Conservation (phyloP, 2,113 vertebrate species). For the Cololabis saira region DNA sequence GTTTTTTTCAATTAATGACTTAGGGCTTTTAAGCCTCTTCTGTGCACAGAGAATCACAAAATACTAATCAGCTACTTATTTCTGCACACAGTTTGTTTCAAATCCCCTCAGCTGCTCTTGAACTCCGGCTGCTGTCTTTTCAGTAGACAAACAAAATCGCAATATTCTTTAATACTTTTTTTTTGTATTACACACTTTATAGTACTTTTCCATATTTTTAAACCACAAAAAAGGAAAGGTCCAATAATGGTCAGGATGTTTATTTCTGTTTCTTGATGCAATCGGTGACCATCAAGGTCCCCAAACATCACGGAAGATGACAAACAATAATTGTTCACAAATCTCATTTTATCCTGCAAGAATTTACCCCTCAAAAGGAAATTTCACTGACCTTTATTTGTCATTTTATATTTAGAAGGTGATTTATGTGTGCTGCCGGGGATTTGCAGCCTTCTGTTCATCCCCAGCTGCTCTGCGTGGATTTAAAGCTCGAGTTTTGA, state of each 20-base stretch:
- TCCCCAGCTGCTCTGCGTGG: slow-evolving; percentile 15
- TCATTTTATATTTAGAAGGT: not conserved
- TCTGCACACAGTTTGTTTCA: not conserved
- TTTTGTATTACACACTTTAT: too few relatives aligned
- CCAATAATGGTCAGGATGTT: not conserved
- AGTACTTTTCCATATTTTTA: too few relatives aligned
- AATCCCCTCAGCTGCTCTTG: not conserved
- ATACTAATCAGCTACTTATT: slow-evolving; percentile 1
- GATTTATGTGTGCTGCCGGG: not conserved
- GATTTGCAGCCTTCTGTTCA: not conserved
- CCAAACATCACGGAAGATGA: not conserved
- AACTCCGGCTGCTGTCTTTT: not conserved
- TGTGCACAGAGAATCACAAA: not conserved
- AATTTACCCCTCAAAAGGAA: not conserved
- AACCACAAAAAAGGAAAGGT: too few relatives aligned
- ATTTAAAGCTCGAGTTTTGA: slow-evolving; percentile 3
- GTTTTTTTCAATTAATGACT: not conserved
- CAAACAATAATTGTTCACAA: too few relatives aligned
- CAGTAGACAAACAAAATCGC: not conserved
- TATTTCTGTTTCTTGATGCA: not conserved
- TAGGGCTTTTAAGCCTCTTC: not conserved
- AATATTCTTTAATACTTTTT: not conserved
- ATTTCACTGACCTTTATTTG: slow-evolving; percentile 6
- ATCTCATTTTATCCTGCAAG: not conserved
- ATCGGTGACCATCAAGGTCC: not conserved